Evolutionary conservation across 2,113 vertebrate genomes (phyloP).

Genomic region (Hydrochoerus hydrochaeris): DNA sequence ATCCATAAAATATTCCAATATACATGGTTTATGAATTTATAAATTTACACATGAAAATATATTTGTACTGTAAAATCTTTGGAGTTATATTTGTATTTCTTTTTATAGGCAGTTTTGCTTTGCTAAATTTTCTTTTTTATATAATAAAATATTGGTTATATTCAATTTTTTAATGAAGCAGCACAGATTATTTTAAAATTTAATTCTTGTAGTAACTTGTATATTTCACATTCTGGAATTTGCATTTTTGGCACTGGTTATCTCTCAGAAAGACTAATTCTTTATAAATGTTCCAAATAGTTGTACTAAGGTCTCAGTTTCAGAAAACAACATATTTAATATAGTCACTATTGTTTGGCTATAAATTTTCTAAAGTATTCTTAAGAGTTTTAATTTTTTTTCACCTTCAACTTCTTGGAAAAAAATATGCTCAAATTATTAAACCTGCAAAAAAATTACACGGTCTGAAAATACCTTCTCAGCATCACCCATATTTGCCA

Average conservation of each 20-base stretch:
- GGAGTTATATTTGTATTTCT: slow-evolving; percentile 37
- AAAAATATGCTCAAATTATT: slow-evolving; percentile 37
- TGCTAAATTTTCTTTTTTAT: slow-evolving; percentile 38
- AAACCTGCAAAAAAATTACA: neutral
- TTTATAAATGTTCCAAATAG: slow-evolving; percentile 14
- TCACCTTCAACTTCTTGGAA: slow-evolving; percentile 19
- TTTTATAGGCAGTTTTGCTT: slow-evolving; percentile 48
- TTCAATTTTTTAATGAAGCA: neutral
- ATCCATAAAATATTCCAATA: neutral
- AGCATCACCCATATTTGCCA: neutral
- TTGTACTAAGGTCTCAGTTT: slow-evolving; percentile 32
- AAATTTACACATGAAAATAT: neutral
- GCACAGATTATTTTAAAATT: neutral
- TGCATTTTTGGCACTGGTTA: neutral
- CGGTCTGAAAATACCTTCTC: neutral
- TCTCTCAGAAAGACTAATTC: slow-evolving; percentile 27
- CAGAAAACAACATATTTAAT: slow-evolving; percentile 43
- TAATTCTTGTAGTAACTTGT: slow-evolving; percentile 41
- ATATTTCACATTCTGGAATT: neutral
- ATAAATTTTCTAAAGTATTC: neutral
- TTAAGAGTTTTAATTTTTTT: slow-evolving; percentile 26
- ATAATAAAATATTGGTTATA: slow-evolving; percentile 30
- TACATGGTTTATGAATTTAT: neutral
- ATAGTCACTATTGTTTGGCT: neutral
- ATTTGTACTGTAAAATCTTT: neutral